Percentiles rank a stretch among this genome's conserved stretches.
phyloP scores from a whole-genome alignment of 2,888 invertebrate genomes.

The Erebia ligea region DNA sequence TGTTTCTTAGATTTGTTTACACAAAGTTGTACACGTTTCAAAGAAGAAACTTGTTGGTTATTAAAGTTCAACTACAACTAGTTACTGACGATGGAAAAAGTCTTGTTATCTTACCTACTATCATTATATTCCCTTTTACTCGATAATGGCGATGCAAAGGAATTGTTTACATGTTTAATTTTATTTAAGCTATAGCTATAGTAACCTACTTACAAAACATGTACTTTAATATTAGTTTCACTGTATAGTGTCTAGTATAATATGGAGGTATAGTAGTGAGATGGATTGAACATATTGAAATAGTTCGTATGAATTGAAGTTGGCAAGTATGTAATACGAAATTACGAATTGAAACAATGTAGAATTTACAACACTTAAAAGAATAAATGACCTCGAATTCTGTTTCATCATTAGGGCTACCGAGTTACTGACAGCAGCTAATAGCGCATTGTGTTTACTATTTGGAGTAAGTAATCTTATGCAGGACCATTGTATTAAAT shows the following conservation, averaged over 20 bases:
- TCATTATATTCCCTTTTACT: neutral
- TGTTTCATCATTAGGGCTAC: neutral
- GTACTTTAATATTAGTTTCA: neutral
- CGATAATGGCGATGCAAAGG: neutral
- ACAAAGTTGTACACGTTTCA: neutral
- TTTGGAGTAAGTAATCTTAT: neutral
- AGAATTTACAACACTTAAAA: neutral
- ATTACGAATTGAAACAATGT: conserved; percentile 1
- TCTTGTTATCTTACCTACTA: neutral
- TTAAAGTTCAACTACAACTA: conserved; percentile 14
- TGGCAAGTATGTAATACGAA: neutral
- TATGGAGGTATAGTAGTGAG: no score
- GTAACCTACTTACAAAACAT: no score
- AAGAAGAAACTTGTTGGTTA: conserved; percentile 5
- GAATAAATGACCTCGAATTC: neutral
- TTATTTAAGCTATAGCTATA: no score
- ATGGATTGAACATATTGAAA: neutral
- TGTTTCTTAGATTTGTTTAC: conserved; percentile 29
- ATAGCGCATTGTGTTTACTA: neutral
- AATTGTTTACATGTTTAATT: no score
- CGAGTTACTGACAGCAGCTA: neutral
- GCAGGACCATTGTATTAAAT: neutral
- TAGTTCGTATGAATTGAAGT: neutral
- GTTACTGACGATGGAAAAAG: neutral
- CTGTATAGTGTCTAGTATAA: no score